Evolutionary conservation across 2,888 invertebrate genomes (phyloP).

Genomic region (Polyommatus icarus): DNA sequence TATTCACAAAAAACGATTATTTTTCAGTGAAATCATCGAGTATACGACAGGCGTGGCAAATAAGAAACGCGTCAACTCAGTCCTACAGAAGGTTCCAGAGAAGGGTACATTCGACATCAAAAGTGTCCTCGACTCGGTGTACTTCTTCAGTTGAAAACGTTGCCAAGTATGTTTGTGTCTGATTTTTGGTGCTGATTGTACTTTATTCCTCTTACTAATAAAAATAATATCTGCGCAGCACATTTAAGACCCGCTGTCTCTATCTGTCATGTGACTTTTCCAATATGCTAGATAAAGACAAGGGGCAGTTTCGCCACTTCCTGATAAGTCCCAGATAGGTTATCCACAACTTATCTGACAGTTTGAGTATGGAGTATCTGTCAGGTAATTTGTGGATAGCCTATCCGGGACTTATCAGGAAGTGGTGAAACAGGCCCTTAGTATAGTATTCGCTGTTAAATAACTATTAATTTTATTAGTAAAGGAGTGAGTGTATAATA

Average conservation of each 20-base stretch:
- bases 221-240: not conserved
- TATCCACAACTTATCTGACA: too few species aligned
- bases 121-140: constrained; percentile 87
- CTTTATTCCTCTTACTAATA: not conserved
- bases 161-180: not conserved
- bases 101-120: constrained; percentile 89
- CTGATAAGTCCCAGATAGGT: too few species aligned
- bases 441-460: too few species aligned
- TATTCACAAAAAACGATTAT: not conserved
- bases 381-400: too few species aligned
- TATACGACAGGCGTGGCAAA: constrained; percentile 76
- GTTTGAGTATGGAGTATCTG: too few species aligned
- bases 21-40: constrained; percentile 68
- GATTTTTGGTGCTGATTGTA: constrained; percentile 1
- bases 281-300: too few species aligned
- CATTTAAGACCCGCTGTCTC: not conserved
- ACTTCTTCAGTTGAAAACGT: constrained; percentile 89
- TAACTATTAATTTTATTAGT: not conserved
- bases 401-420: too few species aligned
- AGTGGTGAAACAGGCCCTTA: too few species aligned
- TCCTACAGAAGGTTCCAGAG: constrained; percentile 83
- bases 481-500: not conserved
- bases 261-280: not conserved
- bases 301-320: too few species aligned
- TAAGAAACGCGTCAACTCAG: constrained; percentile 82